Base-by-base conservation (phyloP, 30 jellyfish, hydroid and myxozoan species). In the Chrysaora quinquecirrha region DNA sequence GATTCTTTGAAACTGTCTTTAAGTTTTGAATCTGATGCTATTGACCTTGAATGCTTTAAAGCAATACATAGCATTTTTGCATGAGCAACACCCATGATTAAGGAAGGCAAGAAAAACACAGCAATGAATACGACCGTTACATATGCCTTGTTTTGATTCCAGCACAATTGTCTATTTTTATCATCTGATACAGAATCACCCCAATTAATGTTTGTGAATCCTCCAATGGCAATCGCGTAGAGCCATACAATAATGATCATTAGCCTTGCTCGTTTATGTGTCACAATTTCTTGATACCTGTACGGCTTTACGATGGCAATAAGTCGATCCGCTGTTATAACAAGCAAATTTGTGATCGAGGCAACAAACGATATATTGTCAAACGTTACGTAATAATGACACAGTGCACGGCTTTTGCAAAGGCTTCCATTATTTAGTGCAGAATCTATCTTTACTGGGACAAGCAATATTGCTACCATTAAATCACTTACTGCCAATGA, bases 401-500 rank as follows among this genome's bases (percentile, higher is more conserved):
- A 94, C 49, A 83, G 69, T 16, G 30, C 83, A 12, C 33, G 66
- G 60, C 84, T 52, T 52, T 34, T 71, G 82, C 97, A 94, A 22
- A 81, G 85, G 18, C 52, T 25, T 1, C 85, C 85, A 31, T 82
- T 82, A 92, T 73, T 86, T 9, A 58, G 80, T 18, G 96, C 80
- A 12, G 85, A 61, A 33, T 61, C 43, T 0, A 77, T 56, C n/a
- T 76, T 84, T 24, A 87, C 83, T 7, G 99, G 99, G 35, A 94
- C 81, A 21, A 94, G 82, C 63, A 94, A 68, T 25, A 87, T 12
- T 10, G 89, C 96, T 1, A 87, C 97, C 71, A 87, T 58, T 2
- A 94, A 60, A 56, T 94, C 99, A 70, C 97, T 87, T 72, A 88
- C 85, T 14, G 99, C 99, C 38, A 94, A 68, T 7, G 99, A 94